These are phyloP conservation scores for Lysandra bellargus DNA, from an alignment of 2,888 invertebrate genomes.

Conservation along the genomic window DNA sequence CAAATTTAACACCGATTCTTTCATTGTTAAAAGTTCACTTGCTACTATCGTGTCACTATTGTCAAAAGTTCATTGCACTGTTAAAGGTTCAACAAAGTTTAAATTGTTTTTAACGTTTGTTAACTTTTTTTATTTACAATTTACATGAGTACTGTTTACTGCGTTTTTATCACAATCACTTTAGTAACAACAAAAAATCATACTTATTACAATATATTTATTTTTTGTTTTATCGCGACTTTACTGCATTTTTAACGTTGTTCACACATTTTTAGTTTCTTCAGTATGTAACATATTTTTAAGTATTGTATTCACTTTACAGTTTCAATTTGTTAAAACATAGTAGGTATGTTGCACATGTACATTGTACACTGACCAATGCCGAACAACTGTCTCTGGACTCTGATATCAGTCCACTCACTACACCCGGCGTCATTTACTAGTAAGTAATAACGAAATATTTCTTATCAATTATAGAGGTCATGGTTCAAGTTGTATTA, in stretches of 20 bases:
- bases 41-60: neutral
- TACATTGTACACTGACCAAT: neutral
- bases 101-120: neutral
- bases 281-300: neutral
- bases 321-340: neutral
- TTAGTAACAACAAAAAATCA: neutral
- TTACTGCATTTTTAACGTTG: neutral
- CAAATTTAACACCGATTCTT: conserved; percentile 34
- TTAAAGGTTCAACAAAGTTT: neutral
- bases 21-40: conserved; percentile 34
- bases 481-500: neutral
- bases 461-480: neutral
- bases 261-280: neutral
- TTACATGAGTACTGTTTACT: neutral
- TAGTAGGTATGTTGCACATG: neutral
- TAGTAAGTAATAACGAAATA: neutral
- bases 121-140: neutral
- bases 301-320: neutral
- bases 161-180: neutral
- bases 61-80: neutral
- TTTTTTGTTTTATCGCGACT: neutral
- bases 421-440: neutral
- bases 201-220: neutral
- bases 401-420: neutral
- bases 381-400: neutral